These are phyloP conservation scores for Rhabdornis inornatus DNA, from an alignment of 2,113 vertebrate species.

Conservation along the genomic window DNA sequence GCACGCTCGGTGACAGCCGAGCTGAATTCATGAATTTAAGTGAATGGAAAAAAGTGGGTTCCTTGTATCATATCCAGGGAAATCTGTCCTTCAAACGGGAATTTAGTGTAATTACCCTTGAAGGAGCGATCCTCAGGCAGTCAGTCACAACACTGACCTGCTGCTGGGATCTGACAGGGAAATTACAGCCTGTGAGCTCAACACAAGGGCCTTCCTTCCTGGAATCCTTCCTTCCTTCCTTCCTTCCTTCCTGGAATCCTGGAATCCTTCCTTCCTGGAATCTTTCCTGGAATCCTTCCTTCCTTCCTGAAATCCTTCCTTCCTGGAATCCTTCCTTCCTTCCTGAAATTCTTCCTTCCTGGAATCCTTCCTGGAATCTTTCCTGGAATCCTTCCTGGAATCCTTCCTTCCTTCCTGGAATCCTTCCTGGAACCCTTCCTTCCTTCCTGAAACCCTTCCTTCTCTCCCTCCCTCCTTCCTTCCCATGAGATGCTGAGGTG, in stretches of 20 bases:
- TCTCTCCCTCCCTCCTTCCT: too few species aligned
- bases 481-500: too few species aligned
- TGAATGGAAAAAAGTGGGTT: conserved; percentile 61
- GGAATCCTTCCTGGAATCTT: too few species aligned
- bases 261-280: background rate
- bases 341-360: background rate
- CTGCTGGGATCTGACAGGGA: conserved; percentile 77
- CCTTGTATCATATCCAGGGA: conserved; percentile 73
- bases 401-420: too few species aligned
- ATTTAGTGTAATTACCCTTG: conserved; percentile 80
- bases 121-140: conserved; percentile 78
- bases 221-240: background rate
- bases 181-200: conserved; percentile 78
- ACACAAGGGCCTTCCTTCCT: conserved; percentile 51
- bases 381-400: too few species aligned
- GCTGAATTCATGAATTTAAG: conserved; percentile 64
- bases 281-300: too few species aligned
- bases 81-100: conserved; percentile 81
- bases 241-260: background rate
- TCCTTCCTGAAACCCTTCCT: too few species aligned
- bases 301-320: too few species aligned
- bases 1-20: conserved; percentile 17
- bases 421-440: too few species aligned
- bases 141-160: conserved; percentile 85
- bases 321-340: background rate